A percentile compares a stretch with the other conserved stretches of the same genome.
Conservation (phyloP, 2,888 invertebrate species). For the Dyspetes luteomarginatus region DNA sequence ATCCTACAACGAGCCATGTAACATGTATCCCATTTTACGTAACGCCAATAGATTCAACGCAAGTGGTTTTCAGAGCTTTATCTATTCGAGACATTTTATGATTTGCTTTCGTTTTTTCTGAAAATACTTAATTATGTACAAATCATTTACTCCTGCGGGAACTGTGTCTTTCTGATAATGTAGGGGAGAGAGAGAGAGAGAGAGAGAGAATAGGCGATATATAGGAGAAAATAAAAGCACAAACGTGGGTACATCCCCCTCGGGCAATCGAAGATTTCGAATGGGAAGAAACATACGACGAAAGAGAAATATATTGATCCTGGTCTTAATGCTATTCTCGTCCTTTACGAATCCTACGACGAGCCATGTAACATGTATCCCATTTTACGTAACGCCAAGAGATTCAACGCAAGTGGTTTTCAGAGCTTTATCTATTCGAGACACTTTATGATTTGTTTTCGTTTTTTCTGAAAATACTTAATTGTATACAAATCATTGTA, state of each 20-base stretch:
- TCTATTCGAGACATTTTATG: background rate
- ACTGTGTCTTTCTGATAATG: slow-evolving; percentile 5
- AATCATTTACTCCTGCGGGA: slow-evolving; percentile 26
- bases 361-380: background rate
- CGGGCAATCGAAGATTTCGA: slow-evolving; percentile 30
- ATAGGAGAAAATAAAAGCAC: slow-evolving; percentile 1
- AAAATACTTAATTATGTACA: no score
- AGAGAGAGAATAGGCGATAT: slow-evolving; percentile 8
- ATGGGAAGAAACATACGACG: background rate
- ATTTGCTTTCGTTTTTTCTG: background rate
- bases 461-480: background rate
- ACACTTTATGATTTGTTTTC: background rate
- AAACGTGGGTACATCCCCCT: background rate
- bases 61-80: slow-evolving; percentile 7
- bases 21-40: slow-evolving; percentile 1
- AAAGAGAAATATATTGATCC: slow-evolving; percentile 30
- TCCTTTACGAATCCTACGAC: slow-evolving; percentile 4
- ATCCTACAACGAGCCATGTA: background rate
- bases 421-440: background rate
- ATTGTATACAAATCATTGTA: no score
- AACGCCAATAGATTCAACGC: background rate
- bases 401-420: slow-evolving; percentile 10
- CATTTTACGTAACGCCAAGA: background rate
- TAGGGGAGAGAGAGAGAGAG: background rate
- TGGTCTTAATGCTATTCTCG: slow-evolving; percentile 24